phyloP scores from a whole-genome alignment of 2,888 invertebrate species.

The Pinctada fucata region DNA sequence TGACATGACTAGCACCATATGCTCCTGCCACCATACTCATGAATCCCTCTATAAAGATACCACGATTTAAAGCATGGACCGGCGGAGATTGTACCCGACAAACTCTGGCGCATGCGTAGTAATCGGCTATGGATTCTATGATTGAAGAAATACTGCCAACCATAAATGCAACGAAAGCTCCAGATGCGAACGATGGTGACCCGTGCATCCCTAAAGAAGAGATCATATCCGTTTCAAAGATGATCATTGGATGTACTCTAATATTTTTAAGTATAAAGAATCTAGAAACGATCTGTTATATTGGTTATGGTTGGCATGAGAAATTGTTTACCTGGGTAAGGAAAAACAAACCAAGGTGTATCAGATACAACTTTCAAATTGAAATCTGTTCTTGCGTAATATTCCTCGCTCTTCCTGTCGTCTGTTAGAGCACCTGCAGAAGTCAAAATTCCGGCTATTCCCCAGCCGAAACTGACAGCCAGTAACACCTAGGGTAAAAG shows the following conservation, averaged over 20 bases:
- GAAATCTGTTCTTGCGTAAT: constrained; percentile 63
- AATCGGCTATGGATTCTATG: constrained; percentile 84
- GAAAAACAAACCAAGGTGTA: constrained; percentile 61
- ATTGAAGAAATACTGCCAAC: constrained; percentile 61
- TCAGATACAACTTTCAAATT: constrained; percentile 44
- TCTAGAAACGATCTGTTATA: no score
- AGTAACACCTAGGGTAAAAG: constrained; percentile 50
- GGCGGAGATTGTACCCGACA: constrained; percentile 88
- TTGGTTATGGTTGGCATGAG: no score
- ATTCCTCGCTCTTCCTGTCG: constrained; percentile 63
- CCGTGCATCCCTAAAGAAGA: no score
- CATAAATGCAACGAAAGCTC: constrained; percentile 53
- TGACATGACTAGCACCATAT: constrained; percentile 91
- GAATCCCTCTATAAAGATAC: constrained; percentile 84
- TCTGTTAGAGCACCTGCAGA: constrained; percentile 73
- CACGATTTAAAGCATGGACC: constrained; percentile 90
- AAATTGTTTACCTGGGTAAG: constrained; percentile 80
- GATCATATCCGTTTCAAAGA: no score
- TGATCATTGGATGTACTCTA: no score
- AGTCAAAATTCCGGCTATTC: constrained; percentile 57
- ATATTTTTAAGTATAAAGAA: no score
- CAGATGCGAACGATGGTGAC: no score
- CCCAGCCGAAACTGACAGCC: constrained; percentile 57
- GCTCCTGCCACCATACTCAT: constrained; percentile 88
- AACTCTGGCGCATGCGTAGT: constrained; percentile 87